These are phyloP conservation scores for Xestia sexstrigata DNA, from an alignment of 2,888 invertebrate species.

Conservation along the genomic window DNA sequence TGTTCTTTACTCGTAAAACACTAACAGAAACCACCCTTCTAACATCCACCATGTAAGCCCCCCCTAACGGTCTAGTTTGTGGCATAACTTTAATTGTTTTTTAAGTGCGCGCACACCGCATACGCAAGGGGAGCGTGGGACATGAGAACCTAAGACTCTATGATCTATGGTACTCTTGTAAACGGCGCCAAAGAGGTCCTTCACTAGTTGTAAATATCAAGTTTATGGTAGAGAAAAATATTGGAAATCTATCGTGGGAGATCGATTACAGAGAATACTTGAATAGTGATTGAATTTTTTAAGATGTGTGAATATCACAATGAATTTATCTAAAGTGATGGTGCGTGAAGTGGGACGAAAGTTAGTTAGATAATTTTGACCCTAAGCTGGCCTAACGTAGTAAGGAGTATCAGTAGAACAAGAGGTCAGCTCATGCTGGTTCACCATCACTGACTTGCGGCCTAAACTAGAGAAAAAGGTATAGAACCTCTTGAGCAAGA, in stretches of 20 bases:
- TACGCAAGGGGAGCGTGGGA: conserved; percentile 70
- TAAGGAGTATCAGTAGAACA: not conserved
- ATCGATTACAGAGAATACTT: not conserved
- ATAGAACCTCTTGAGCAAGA: not conserved
- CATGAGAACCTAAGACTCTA: conserved; percentile 61
- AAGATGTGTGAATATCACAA: too few species aligned
- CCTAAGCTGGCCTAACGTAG: not conserved
- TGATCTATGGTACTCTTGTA: conserved; percentile 60
- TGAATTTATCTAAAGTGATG: too few species aligned
- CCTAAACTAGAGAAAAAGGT: not conserved
- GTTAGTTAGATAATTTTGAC: not conserved
- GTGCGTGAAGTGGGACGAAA: not conserved
- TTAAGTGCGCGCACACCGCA: conserved; percentile 80
- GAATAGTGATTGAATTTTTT: not conserved
- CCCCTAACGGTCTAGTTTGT: conserved; percentile 64
- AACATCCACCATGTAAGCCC: conserved; percentile 73
- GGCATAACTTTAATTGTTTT: conserved; percentile 89
- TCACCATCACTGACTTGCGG: not conserved
- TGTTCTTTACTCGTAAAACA: not conserved
- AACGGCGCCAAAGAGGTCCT: conserved; percentile 68
- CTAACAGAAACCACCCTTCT: not conserved
- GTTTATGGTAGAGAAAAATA: conserved; percentile 19
- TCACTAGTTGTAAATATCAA: conserved; percentile 60
- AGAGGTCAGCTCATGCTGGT: not conserved
- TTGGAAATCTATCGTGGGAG: conserved; percentile 8